phyloP scores from a whole-genome alignment of 2,113 vertebrate genomes.

The Forbesichthys papilliferus region DNA sequence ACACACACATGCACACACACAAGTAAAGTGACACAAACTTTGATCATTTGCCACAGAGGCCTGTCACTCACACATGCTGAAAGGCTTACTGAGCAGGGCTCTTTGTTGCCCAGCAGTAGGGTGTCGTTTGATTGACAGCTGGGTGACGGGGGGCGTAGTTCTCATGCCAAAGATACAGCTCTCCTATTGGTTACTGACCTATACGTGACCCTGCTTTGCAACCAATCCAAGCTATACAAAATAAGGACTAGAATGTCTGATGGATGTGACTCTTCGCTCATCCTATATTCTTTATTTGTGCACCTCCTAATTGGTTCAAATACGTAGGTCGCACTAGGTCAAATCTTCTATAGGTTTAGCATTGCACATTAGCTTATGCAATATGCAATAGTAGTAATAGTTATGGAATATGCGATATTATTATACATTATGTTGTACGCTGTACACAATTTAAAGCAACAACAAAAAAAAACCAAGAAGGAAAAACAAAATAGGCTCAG shows the following conservation, averaged over 20 bases:
- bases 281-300: no score
- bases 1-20: constrained; percentile 17
- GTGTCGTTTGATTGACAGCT: constrained; percentile 54
- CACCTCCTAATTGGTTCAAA: background rate
- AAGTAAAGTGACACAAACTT: constrained; percentile 18
- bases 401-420: background rate
- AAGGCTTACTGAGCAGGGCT: constrained; percentile 33
- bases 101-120: constrained; percentile 72
- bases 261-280: background rate
- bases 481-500: background rate
- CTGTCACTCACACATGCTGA: constrained; percentile 35
- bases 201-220: constrained; percentile 36
- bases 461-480: background rate
- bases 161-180: constrained; percentile 32
- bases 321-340: background rate
- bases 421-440: constrained; percentile 12
- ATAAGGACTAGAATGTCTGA: constrained; percentile 24
- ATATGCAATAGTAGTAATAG: background rate
- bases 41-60: constrained; percentile 29
- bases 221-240: constrained; percentile 32
- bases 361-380: constrained; percentile 2
- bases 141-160: constrained; percentile 21
- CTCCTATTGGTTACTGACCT: constrained; percentile 39
- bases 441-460: background rate
- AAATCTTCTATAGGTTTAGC: background rate